Evolutionary conservation across 2,888 invertebrate genomes (phyloP).

Genomic region (Melinaea menophilus): DNA sequence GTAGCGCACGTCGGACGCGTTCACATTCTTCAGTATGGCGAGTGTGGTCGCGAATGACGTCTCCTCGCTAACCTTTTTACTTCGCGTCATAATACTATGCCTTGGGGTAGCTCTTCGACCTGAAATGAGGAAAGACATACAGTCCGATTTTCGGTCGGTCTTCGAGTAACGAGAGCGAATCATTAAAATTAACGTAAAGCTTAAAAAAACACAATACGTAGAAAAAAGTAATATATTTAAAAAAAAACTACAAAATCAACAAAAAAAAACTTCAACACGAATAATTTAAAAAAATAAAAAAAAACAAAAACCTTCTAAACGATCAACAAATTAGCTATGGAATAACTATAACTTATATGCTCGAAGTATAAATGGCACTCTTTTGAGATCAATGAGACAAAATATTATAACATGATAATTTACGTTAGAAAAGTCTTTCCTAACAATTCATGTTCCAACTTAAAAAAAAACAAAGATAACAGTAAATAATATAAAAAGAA

Average conservation of each 20-base stretch:
- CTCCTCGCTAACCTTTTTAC: constrained; percentile 57
- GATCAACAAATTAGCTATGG: constrained; percentile 20
- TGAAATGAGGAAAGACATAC: constrained; percentile 62
- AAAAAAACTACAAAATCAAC: constrained; percentile 26
- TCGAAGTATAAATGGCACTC: constrained; percentile 19
- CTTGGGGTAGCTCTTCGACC: constrained; percentile 51
- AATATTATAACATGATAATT: constrained; percentile 22
- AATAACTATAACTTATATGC: constrained; percentile 8
- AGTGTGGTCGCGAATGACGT: constrained; percentile 51
- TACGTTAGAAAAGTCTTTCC: constrained; percentile 17
- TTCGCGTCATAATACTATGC: constrained; percentile 61
- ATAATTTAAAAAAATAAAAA: constrained; percentile 22
- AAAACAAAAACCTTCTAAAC: constrained; percentile 21
- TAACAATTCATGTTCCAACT: constrained; percentile 35
- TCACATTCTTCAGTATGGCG: constrained; percentile 63
- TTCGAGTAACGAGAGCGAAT: constrained; percentile 16
- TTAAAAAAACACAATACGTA: constrained; percentile 35
- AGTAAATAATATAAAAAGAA: constrained; percentile 20
- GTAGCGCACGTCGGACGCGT: constrained; percentile 20
- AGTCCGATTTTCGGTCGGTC: constrained; percentile 45
- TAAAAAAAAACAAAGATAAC: constrained; percentile 18
- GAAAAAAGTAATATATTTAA: constrained; percentile 31
- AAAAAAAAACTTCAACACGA: constrained; percentile 26
- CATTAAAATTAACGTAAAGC: constrained; percentile 22
- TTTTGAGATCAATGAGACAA: constrained; percentile 10